A percentile compares a stretch with the other conserved stretches of the same genome.
Conservation (phyloP, 2,113 vertebrate genomes). For the Podocnemis expansa region DNA sequence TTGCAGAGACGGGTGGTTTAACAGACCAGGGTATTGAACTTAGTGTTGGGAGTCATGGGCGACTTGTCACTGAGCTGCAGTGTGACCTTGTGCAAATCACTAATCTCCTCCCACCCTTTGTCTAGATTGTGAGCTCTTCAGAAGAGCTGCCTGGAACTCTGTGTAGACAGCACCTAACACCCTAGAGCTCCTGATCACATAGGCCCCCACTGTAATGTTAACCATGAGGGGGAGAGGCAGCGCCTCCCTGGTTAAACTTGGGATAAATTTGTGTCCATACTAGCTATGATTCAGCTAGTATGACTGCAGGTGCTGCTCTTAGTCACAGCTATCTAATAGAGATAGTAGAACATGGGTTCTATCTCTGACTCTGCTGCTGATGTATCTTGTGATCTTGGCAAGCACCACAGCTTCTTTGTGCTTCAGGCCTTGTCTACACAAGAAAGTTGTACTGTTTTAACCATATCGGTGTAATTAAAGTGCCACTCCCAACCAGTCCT, state of each 20-base stretch:
- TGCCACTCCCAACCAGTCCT: neutral
- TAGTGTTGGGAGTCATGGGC: neutral
- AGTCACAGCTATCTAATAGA: neutral
- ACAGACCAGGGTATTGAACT: neutral
- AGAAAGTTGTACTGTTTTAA: fast-evolving
- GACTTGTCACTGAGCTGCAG: neutral
- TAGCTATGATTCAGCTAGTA: neutral
- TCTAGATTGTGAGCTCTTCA: neutral
- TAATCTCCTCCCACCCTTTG: neutral
- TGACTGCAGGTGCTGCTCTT: neutral
- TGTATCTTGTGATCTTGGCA: neutral
- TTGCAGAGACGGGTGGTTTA: neutral
- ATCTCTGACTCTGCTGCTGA: fast-evolving
- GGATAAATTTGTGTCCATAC: neutral
- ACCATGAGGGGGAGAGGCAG: neutral
- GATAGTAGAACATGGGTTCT: neutral
- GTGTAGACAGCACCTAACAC: no score
- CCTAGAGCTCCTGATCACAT: no score
- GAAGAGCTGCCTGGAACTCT: neutral
- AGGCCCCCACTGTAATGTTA: no score
- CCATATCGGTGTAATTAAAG: neutral
- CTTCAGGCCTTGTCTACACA: neutral
- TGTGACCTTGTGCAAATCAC: neutral
- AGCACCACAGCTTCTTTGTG: neutral
- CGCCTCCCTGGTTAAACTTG: neutral